Conservation (phyloP, 2,797 vertebrate genomes). For the Parauchenoglanis ngamensis region DNA sequence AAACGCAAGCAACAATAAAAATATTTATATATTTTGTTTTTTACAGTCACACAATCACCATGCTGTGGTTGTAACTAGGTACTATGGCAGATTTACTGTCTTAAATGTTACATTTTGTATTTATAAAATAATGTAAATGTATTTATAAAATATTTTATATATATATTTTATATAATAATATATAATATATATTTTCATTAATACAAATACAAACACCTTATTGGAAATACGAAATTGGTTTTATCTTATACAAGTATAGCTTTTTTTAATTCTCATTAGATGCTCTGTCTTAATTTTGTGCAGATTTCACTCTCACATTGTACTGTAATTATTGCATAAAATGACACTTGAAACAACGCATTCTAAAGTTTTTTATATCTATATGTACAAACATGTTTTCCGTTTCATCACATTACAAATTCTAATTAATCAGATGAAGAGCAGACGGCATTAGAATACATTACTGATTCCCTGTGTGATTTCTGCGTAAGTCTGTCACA, state of each 20-base stretch:
- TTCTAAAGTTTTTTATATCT: slow-evolving; percentile 18
- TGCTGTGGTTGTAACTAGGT: neutral
- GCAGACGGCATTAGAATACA: slow-evolving; percentile 71
- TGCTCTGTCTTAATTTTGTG: neutral
- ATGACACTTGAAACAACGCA: neutral
- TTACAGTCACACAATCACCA: neutral
- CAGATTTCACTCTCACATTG: neutral
- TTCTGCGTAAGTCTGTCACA: slow-evolving; percentile 66
- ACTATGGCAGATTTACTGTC: neutral
- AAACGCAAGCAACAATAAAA: neutral
- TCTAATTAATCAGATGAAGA: slow-evolving; percentile 67
- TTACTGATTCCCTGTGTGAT: slow-evolving; percentile 65
- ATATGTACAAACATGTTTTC: neutral
- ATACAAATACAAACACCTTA: neutral
- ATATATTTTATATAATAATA: no score
- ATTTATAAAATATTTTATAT: neutral
- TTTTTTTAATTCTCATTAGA: neutral
- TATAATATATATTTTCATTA: neutral
- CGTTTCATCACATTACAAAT: slow-evolving; percentile 68
- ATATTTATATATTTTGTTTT: neutral
- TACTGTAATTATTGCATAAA: neutral
- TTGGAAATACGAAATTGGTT: no score
- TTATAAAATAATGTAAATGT: neutral
- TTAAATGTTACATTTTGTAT: neutral
- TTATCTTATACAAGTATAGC: neutral